Base-by-base conservation (phyloP, 2,888 invertebrate genomes). In the Noctua comes region DNA sequence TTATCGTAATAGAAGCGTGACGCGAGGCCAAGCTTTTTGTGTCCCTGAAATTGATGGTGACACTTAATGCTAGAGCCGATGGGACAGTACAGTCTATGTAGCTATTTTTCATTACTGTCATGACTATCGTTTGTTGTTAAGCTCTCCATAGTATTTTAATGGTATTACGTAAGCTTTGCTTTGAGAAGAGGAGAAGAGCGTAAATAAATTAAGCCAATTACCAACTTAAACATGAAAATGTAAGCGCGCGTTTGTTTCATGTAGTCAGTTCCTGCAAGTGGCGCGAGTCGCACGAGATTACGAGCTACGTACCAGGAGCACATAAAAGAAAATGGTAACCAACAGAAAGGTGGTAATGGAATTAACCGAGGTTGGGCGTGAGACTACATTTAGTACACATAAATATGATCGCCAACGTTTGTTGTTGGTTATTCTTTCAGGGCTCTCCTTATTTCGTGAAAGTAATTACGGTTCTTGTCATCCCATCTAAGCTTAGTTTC, bases 251-350 rank as follows among this genome's bases (percentile, higher is more conserved):
- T 83, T 88, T 81, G 78, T 86, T 80, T 72, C 76, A 59, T 82
- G 82, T 86, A 80, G 79, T 78, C 79, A 86, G 74, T 87, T 83
- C 81, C 79, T 76, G 43, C 71, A 88, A 81, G 73, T 82, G 87
- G 84, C 65, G 76, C 76, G 73, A 80, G 76, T 77, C 82, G 73
- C 76, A 79, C 73, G 79, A 86, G 70, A 81, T 88, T 86, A 77
- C 68, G 76, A 77, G 77, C 64, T 76, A 43, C 48, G 43, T 75
- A 77, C 70, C 54, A 77, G 65, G 75, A 79, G 83, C 75, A 78
- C 79, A 88, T 83, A 85, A 88, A 88, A 87, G 78, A 85, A 88
- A 85, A 88, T 83, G 85, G 79, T 77, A 83, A 88, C 85, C 80
- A 81, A 79, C 81, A 87, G 77, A 82, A 88, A 85, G 81, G 88